Conservation (phyloP, 2,797 vertebrate species). For the Brachyalestes nurse region DNA sequence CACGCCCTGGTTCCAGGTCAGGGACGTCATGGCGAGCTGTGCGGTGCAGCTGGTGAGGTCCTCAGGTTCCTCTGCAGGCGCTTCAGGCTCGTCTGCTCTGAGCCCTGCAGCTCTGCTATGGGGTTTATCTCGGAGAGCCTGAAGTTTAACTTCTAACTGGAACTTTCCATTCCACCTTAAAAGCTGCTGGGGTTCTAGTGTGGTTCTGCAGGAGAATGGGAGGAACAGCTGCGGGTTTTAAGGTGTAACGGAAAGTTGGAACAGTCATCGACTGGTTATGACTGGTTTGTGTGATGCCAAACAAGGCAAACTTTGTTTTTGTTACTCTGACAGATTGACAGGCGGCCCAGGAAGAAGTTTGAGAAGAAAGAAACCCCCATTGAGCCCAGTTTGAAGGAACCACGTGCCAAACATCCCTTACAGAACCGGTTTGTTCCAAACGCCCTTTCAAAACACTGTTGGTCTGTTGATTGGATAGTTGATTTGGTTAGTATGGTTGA, state of each 20-base stretch:
- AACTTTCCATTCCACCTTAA: not conserved
- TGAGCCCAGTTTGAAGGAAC: slow-evolving; percentile 29
- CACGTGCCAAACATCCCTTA: slow-evolving; percentile 55
- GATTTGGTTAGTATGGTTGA: not conserved
- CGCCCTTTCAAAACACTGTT: too few species aligned
- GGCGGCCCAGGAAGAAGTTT: slow-evolving; percentile 29
- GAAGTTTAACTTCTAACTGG: not conserved
- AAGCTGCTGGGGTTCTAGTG: not conserved
- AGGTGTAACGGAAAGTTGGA: not conserved
- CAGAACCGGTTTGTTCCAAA: slow-evolving; percentile 55
- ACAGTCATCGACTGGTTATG: not conserved
- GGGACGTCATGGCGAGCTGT: slow-evolving; percentile 44
- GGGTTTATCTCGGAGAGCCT: too few species aligned
- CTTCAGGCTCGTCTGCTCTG: too few species aligned
- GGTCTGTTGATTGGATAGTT: too few species aligned
- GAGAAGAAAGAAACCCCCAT: slow-evolving; percentile 31
- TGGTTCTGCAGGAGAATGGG: too few species aligned
- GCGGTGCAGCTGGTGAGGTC: slow-evolving; percentile 51
- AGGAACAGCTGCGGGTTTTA: not conserved
- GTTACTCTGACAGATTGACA: slow-evolving; percentile 43
- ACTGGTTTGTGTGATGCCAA: not conserved
- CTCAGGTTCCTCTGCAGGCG: too few species aligned
- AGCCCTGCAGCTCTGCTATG: too few species aligned
- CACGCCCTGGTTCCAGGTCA: not conserved
- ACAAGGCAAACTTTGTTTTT: not conserved